Percentiles rank a stretch among this genome's conserved stretches.
phyloP scores from a whole-genome alignment of 2,888 invertebrate genomes.

The Lasioglossum marginatum region DNA sequence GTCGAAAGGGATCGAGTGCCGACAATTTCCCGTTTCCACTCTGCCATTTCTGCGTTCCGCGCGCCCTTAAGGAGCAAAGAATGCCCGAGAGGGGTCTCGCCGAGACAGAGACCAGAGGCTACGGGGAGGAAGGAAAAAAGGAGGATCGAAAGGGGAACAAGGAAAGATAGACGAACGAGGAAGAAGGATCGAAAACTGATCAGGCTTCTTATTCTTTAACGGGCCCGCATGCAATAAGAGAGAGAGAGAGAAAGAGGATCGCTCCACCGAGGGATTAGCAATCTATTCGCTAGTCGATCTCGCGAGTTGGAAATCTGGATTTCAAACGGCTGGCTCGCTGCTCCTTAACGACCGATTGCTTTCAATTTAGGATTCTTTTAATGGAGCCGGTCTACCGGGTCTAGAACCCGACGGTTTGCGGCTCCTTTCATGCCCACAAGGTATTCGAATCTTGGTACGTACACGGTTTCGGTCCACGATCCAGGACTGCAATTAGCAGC shows the following conservation, averaged over 20 bases:
- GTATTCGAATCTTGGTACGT: background rate
- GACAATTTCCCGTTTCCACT: slow-evolving; percentile 70
- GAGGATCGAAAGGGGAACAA: background rate
- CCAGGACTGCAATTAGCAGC: background rate
- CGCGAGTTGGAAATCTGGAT: slow-evolving; percentile 46
- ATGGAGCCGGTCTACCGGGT: background rate
- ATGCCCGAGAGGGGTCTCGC: slow-evolving; percentile 38
- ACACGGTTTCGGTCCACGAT: background rate
- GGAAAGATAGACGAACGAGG: background rate
- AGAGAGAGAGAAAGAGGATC: background rate
- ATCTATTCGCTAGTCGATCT: slow-evolving; percentile 25
- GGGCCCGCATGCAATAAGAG: slow-evolving; percentile 1
- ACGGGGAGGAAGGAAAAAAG: too few species aligned
- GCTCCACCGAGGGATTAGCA: slow-evolving; percentile 28
- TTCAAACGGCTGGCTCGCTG: slow-evolving; percentile 27
- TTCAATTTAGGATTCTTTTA: slow-evolving; percentile 53
- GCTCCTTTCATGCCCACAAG: background rate
- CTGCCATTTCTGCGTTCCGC: slow-evolving; percentile 65
- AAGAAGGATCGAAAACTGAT: slow-evolving; percentile 2
- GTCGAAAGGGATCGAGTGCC: slow-evolving; percentile 69
- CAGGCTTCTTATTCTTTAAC: slow-evolving; percentile 16
- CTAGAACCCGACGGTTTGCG: background rate
- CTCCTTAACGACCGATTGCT: slow-evolving; percentile 40
- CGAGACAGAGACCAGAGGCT: slow-evolving; percentile 22
- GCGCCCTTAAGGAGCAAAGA: slow-evolving; percentile 55